Conservation (phyloP, 2,888 invertebrate genomes). For the Andrena marginata region DNA sequence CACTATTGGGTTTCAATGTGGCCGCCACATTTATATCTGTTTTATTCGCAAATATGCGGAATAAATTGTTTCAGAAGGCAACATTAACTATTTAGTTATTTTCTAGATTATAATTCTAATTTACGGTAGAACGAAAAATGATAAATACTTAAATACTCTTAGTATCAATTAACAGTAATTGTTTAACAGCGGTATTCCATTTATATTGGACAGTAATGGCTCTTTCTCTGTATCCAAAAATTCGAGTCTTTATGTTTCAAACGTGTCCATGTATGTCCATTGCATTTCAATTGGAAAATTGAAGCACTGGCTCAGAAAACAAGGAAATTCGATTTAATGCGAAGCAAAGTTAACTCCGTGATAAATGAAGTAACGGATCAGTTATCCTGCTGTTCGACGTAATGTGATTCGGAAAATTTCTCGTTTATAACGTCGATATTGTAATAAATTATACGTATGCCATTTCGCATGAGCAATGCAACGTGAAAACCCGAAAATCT, state of each 20-base stretch:
- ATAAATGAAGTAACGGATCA: background rate
- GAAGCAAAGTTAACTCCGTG: background rate
- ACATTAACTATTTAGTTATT: too few relatives aligned
- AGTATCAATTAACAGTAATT: background rate
- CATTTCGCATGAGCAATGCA: background rate
- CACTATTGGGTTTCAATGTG: background rate
- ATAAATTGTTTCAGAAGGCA: background rate
- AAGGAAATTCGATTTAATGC: slow-evolving; percentile 12
- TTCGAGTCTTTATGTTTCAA: background rate
- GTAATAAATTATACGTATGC: slow-evolving; percentile 1
- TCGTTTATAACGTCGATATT: background rate
- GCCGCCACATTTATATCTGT: background rate
- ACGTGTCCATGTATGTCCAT: background rate
- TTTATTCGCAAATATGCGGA: background rate
- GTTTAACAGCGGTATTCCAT: background rate
- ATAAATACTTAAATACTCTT: background rate
- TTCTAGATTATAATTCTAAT: too few relatives aligned
- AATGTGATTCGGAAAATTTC: background rate
- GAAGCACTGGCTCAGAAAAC: background rate
- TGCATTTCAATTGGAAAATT: background rate
- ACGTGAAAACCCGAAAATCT: too few relatives aligned
- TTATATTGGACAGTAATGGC: background rate
- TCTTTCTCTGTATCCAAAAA: background rate
- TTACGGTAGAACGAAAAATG: too few relatives aligned
- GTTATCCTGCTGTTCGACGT: background rate